Percentiles rank a stretch among this genome's conserved stretches.
These are phyloP conservation scores for Drosophila barbarae DNA, from an alignment of 2,888 invertebrate genomes.

Conservation along the genomic window DNA sequence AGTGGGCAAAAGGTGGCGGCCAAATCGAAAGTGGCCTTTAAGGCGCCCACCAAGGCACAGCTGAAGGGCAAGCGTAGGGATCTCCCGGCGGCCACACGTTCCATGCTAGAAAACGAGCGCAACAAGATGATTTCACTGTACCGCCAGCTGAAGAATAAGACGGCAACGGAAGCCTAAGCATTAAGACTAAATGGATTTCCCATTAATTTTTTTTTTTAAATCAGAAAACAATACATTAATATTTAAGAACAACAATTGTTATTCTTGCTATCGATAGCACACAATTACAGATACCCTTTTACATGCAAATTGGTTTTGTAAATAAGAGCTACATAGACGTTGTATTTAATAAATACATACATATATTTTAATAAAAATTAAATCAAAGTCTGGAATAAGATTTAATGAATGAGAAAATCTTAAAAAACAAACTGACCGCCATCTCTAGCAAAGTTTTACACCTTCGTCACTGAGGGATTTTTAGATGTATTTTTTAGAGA, in stretches of 20 bases:
- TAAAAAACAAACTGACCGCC: background rate
- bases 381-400: background rate
- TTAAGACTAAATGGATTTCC: slow-evolving; percentile 7
- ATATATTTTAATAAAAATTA: background rate
- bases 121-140: slow-evolving; percentile 83
- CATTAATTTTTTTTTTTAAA: background rate
- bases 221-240: background rate
- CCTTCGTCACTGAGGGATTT: background rate
- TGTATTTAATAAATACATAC: too few relatives aligned
- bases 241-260: slow-evolving; percentile 3
- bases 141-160: slow-evolving; percentile 81
- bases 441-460: background rate
- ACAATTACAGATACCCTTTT: background rate
- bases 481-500: background rate
- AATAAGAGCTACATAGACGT: too few relatives aligned
- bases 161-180: slow-evolving; percentile 4
- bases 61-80: slow-evolving; percentile 83
- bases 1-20: background rate
- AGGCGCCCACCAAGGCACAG: slow-evolving; percentile 68
- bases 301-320: background rate
- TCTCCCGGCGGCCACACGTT: slow-evolving; percentile 82
- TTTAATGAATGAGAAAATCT: background rate
- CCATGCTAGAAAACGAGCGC: slow-evolving; percentile 83
- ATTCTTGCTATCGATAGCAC: background rate
- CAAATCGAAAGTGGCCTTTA: slow-evolving; percentile 24